Evolutionary conservation across 2,113 vertebrate species (phyloP).

Genomic region (Castor canadensis): DNA sequence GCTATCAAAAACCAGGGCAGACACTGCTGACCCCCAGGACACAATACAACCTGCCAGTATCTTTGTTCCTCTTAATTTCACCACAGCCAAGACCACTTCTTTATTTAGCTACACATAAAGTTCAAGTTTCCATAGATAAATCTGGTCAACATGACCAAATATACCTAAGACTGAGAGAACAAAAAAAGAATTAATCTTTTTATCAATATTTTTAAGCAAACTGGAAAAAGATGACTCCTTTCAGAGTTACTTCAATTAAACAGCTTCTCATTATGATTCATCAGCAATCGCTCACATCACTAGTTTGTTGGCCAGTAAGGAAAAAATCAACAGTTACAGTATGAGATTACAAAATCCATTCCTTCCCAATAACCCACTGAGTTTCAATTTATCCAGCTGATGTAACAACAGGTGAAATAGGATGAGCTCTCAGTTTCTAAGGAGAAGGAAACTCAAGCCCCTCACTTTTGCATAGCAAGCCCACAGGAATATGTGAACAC

Average conservation of each 20-base stretch:
- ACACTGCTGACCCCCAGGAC: constrained; percentile 57
- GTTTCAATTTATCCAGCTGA: neutral
- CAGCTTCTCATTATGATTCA: neutral
- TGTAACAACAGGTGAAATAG: neutral
- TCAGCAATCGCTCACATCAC: neutral
- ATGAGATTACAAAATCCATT: constrained; percentile 45
- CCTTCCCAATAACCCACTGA: constrained; percentile 18
- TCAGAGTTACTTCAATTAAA: constrained; percentile 25
- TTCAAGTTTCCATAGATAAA: constrained; percentile 37
- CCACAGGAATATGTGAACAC: neutral
- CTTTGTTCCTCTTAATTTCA: neutral
- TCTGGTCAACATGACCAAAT: neutral
- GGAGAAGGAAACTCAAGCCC: constrained; percentile 36
- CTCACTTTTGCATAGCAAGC: neutral
- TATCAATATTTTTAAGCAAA: constrained; percentile 21
- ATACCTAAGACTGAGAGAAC: neutral
- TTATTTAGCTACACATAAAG: neutral
- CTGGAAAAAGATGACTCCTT: neutral
- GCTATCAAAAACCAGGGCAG: neutral
- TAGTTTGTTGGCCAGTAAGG: neutral
- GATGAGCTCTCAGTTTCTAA: neutral
- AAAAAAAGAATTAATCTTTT: neutral
- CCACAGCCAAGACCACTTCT: neutral
- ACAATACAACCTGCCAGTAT: neutral
- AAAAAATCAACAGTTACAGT: constrained; percentile 45